Conservation (phyloP, 2,888 invertebrate genomes). For the Sicus ferrugineus region DNA sequence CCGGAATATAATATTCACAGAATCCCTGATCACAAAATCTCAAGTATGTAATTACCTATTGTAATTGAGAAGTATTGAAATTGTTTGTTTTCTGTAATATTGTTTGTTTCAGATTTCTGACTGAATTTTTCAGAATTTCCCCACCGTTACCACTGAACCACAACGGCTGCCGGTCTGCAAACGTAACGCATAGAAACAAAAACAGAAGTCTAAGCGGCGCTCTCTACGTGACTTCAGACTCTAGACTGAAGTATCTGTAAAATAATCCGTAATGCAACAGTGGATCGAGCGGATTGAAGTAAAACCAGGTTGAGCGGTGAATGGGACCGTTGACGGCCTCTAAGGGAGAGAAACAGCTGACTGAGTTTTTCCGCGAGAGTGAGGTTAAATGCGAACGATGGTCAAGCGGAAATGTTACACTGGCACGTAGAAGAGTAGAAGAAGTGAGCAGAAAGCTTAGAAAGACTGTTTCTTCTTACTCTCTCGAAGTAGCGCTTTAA, state of each 20-base stretch:
- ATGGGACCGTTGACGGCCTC: not conserved
- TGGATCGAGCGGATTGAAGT: no score
- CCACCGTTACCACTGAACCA: constrained; percentile 7
- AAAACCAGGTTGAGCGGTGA: not conserved
- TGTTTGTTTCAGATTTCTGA: not conserved
- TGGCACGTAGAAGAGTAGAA: not conserved
- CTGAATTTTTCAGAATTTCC: not conserved
- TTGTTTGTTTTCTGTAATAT: no score
- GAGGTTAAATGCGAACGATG: not conserved
- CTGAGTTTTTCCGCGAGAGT: not conserved
- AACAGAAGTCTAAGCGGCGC: not conserved
- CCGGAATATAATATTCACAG: no score
- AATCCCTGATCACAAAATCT: no score
- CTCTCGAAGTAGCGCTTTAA: no score
- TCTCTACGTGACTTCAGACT: constrained; percentile 3
- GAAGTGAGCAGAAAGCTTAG: no score
- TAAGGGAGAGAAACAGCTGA: not conserved
- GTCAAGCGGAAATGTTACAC: not conserved
- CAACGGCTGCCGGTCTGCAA: not conserved
- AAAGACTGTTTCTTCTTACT: no score
- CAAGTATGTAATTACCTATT: no score
- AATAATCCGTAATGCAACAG: not conserved
- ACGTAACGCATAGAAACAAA: constrained; percentile 2
- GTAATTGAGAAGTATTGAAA: no score
- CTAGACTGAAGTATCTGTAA: not conserved